Base-by-base conservation (phyloP, 1,140 invertebrate species). In the Colletes gigas region DNA sequence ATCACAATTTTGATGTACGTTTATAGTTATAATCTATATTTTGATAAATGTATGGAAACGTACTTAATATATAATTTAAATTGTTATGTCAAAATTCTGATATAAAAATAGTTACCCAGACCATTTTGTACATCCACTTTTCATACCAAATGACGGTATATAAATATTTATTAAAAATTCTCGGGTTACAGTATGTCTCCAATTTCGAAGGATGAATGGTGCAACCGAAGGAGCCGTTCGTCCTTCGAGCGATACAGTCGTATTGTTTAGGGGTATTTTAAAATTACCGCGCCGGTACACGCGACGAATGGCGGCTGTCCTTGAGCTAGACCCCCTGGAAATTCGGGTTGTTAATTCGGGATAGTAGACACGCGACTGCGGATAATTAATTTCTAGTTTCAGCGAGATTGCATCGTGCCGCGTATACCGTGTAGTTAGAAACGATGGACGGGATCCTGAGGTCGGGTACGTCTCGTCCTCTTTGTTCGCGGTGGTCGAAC, bases 371-470 rank as follows among this genome's bases (percentile, higher is more conserved):
- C 80, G 83, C 80, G 69, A 85, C 54, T 44, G 66, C 41, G 63
- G 81, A 77, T 81, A 86, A 87, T 87, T 81, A 87, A 87, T 87
- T 83, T 83, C 73, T 63, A 78, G 66, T 60, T 86, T 78, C 50
- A 59, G 39, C 65, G 72, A 83, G 81, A 87, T 83, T 69, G 67
- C 63, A 83, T 86, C 80, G 60, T 19, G 55, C 44, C 14, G 52
- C 70, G 50, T 67, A 57, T 41, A 76, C 15, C 54, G 4, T 19
- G 41, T 21, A 79, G 66, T 55, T 82, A 82, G 81, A 79, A 65
- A 70, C 52, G 67, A 74, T 62, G 63, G 14, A 60, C 59, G 30
- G 76, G 55, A n/a, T 59, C 67, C 30, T 78, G 60, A 71, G 60
- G 50, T 83, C 84, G 81, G 81, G 83, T 30, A 78, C 73, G 75